Conservation (phyloP, 1,140 invertebrate genomes). For the Calliphora vicina region DNA sequence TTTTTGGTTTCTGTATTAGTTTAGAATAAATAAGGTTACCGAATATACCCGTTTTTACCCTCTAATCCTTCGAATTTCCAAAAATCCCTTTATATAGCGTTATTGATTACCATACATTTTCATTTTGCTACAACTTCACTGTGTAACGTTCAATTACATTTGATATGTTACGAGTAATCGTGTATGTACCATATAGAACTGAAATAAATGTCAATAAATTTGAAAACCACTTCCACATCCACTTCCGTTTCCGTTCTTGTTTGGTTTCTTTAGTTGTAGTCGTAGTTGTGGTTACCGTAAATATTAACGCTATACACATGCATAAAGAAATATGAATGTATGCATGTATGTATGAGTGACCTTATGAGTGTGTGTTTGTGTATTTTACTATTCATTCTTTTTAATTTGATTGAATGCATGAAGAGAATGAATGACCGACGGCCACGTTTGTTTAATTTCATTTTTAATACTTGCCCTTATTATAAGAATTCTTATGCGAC, state of each 20-base stretch:
- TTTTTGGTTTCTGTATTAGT: too few species aligned
- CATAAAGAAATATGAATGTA: too few species aligned
- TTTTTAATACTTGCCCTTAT: background rate
- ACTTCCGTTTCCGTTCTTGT: conserved; percentile 21
- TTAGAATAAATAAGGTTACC: too few species aligned
- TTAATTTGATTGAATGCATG: background rate
- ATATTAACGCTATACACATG: too few species aligned
- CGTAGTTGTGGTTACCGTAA: background rate
- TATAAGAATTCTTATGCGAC: background rate
- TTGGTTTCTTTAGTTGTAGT: background rate
- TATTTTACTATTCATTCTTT: background rate
- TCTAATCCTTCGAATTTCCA: too few species aligned
- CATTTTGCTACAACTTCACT: too few species aligned
- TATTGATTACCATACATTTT: too few species aligned
- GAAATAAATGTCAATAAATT: conserved; percentile 34
- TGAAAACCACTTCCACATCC: conserved; percentile 17
- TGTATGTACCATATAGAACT: background rate
- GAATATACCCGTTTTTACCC: too few species aligned
- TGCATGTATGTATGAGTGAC: background rate
- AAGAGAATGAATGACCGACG: background rate
- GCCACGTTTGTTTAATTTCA: background rate
- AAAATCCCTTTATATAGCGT: too few species aligned
- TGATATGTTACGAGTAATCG: background rate
- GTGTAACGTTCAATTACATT: background rate
- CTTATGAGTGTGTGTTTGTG: background rate